Evolutionary conservation across 2,797 vertebrate species (phyloP).

Genomic region (Poeciliopsis paucimaculata): DNA sequence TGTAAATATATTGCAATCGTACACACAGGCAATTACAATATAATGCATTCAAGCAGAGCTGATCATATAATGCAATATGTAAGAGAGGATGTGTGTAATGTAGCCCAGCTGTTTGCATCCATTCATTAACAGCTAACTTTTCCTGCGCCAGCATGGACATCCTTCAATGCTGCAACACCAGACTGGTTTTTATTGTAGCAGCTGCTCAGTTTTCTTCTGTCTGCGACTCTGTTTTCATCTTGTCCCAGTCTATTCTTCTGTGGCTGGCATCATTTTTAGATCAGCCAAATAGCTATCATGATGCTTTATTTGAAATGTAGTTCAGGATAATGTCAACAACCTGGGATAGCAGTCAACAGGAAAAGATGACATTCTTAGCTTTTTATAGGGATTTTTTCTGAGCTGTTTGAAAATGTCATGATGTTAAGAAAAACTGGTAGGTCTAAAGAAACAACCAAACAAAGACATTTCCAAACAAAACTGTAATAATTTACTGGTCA

Average conservation of each 20-base stretch:
- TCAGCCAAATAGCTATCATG: background rate
- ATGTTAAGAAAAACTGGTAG: background rate
- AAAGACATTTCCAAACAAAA: background rate
- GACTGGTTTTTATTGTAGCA: background rate
- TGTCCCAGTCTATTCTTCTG: background rate
- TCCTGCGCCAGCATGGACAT: background rate
- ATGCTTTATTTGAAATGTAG: background rate
- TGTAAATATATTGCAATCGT: background rate
- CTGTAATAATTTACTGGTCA: background rate
- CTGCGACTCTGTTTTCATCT: background rate
- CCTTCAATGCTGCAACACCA: background rate
- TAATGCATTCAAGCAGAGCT: background rate
- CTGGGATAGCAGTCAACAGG: background rate
- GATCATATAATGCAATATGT: background rate
- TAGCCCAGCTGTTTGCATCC: background rate
- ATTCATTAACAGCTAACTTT: background rate
- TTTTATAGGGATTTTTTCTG: background rate
- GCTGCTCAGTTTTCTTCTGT: background rate
- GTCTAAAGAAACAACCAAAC: background rate
- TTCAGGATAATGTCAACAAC: background rate
- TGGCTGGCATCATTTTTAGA: background rate
- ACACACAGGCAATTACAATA: background rate
- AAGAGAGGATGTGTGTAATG: background rate
- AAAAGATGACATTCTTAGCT: background rate
- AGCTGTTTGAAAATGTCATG: conserved; percentile 1